Conservation (phyloP, 2,113 vertebrate species). For the Eptesicus fuscus region DNA sequence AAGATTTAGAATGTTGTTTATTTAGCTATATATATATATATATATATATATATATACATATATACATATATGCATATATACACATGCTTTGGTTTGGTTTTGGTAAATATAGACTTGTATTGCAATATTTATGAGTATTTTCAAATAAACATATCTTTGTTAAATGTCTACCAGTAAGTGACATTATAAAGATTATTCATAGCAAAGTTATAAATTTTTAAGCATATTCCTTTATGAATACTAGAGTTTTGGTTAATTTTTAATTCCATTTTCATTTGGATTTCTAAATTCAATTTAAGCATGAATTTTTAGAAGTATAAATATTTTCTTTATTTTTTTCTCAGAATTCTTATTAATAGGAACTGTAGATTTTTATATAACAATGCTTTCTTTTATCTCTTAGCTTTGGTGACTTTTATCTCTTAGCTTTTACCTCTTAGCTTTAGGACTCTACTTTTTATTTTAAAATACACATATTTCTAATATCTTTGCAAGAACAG, state of each 20-base stretch:
- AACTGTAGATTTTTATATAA: slow-evolving; percentile 36
- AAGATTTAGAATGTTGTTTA: slow-evolving; percentile 33
- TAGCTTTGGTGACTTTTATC: slow-evolving; percentile 18
- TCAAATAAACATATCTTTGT: slow-evolving; percentile 14
- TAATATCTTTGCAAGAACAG: background rate
- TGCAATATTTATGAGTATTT: slow-evolving; percentile 29
- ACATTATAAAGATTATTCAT: slow-evolving; percentile 35
- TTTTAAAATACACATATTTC: slow-evolving; percentile 14
- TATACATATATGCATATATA: background rate
- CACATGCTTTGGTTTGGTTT: slow-evolving; percentile 14
- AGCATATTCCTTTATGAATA: slow-evolving; percentile 19
- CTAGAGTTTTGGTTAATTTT: background rate
- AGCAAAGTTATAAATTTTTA: background rate
- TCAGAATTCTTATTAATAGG: background rate
- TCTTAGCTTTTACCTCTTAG: slow-evolving; percentile 21
- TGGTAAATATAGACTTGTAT: background rate
- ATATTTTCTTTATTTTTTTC: background rate
- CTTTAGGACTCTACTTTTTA: slow-evolving; percentile 7
- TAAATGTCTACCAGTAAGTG: slow-evolving; percentile 30
- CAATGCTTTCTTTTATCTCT: background rate
- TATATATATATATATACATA: background rate
- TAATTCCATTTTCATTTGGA: background rate
- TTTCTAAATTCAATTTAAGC: slow-evolving; percentile 40
- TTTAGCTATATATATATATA: background rate
- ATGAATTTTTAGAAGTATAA: background rate